These are phyloP conservation scores for Ptilodon capucinus DNA, from an alignment of 2,888 invertebrate species.

Conservation along the genomic window DNA sequence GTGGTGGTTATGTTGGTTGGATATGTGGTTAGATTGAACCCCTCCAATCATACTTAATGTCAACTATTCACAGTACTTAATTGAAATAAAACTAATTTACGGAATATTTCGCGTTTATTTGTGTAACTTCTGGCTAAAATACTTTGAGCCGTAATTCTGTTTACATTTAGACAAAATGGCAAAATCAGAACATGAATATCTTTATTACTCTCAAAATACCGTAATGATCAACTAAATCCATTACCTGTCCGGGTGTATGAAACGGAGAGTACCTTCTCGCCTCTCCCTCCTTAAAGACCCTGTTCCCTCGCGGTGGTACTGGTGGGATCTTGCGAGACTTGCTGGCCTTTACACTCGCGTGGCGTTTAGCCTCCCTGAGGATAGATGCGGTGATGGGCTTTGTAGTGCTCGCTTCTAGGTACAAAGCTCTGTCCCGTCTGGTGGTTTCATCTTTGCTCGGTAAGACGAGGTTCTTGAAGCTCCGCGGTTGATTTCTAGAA, in stretches of 20 bases:
- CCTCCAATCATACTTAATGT: too few species aligned
- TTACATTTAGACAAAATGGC: conserved; percentile 9
- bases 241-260: conserved; percentile 62
- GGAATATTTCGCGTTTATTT: too few species aligned
- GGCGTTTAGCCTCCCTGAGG: conserved; percentile 3
- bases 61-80: too few species aligned
- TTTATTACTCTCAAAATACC: conserved; percentile 24
- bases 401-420: conserved; percentile 2
- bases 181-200: conserved; percentile 19
- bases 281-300: conserved; percentile 40
- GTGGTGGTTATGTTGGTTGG: too few species aligned
- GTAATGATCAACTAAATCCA: conserved; percentile 12
- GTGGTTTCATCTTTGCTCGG: conserved; percentile 19
- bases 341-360: conserved; percentile 14
- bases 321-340: conserved; percentile 36
- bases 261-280: conserved; percentile 64
- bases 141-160: too few species aligned
- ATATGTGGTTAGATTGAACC: too few species aligned
- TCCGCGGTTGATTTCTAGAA: conserved; percentile 29
- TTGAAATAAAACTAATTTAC: too few species aligned
- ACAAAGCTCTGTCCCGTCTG: conserved; percentile 18
- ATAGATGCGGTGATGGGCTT: not conserved
- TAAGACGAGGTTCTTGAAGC: conserved; percentile 23
- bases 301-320: conserved; percentile 43
- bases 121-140: too few species aligned